A percentile compares a stretch with the other conserved stretches of the same genome.
Conservation (phyloP, 2,113 vertebrate species). For the Oplegnathus fasciatus region DNA sequence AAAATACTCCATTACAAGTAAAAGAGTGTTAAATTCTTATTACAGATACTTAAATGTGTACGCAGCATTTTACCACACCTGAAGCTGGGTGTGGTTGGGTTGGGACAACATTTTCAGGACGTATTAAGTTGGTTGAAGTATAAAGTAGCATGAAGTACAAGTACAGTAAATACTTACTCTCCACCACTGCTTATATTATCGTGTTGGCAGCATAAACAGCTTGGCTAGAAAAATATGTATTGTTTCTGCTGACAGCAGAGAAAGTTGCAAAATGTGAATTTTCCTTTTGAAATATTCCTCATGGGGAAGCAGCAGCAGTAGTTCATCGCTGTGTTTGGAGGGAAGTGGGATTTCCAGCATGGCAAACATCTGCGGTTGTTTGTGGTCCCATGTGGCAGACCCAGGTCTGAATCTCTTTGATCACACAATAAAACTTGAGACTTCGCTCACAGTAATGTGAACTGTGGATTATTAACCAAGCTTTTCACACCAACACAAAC, state of each 20-base stretch:
- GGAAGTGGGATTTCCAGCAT: neutral
- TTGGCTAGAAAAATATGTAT: neutral
- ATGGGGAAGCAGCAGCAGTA: neutral
- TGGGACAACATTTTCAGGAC: no score
- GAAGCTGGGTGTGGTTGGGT: no score
- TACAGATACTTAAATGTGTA: no score
- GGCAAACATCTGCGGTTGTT: neutral
- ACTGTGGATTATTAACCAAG: neutral
- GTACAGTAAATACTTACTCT: no score
- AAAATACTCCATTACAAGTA: no score
- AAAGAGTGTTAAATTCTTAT: no score
- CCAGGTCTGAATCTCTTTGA: constrained; percentile 28
- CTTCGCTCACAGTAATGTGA: no score
- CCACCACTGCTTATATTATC: no score
- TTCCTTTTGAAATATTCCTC: neutral
- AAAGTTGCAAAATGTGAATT: neutral
- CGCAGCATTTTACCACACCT: no score
- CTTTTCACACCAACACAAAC: neutral
- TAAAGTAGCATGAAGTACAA: no score
- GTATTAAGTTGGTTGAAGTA: no score
- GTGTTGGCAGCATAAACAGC: neutral
- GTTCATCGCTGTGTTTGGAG: neutral
- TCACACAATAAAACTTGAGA: neutral
- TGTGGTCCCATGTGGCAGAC: neutral
- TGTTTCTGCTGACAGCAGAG: neutral